These are phyloP conservation scores for Glyptemys insculpta DNA, from an alignment of 2,797 vertebrate genomes.

Conservation along the genomic window DNA sequence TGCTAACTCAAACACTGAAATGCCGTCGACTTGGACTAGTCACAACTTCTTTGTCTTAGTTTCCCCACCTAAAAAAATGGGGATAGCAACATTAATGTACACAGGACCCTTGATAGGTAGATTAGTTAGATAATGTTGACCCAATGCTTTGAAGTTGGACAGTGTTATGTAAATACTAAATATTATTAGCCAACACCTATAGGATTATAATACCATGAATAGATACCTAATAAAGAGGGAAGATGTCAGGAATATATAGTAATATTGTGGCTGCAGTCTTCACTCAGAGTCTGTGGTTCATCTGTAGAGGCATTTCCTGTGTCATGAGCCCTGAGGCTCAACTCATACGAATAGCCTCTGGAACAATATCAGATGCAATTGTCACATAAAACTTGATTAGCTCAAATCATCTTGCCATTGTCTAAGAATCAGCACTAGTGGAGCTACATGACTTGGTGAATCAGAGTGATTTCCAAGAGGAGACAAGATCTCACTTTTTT, in stretches of 20 bases:
- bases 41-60: not conserved
- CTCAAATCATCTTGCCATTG: not conserved
- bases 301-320: not conserved
- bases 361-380: not conserved
- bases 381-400: not conserved
- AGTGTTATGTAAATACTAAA: not conserved
- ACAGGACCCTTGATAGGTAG: no score
- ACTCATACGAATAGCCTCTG: not conserved
- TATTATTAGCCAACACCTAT: not conserved
- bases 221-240: not conserved
- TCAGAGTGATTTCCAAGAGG: conserved; percentile 25
- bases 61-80: not conserved
- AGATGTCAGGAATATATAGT: not conserved
- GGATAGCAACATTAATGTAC: not conserved
- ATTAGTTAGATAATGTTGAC: not conserved
- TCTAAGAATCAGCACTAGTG: not conserved
- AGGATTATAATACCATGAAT: no score
- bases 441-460: conserved; percentile 54
- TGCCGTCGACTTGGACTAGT: not conserved
- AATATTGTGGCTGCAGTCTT: not conserved
- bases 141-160: not conserved
- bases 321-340: not conserved
- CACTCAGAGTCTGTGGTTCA: not conserved
- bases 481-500: conserved; percentile 46
- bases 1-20: not conserved